Conservation (phyloP, 2,113 vertebrate species). For the Phrynocephalus versicolor region DNA sequence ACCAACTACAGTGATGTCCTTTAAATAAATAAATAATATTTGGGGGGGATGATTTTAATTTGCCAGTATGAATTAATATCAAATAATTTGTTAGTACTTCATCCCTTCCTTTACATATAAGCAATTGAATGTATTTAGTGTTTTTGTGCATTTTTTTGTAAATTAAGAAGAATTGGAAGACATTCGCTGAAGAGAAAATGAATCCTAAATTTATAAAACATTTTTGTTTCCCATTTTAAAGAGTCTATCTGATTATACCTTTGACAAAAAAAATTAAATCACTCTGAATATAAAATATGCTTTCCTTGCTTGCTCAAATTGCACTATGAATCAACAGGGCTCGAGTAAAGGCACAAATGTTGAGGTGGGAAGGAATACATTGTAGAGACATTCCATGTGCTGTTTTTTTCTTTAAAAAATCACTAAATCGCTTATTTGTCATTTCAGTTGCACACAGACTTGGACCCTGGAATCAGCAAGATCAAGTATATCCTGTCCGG, state of each 20-base stretch:
- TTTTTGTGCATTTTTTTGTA: conserved; percentile 19
- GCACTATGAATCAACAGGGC: conserved; percentile 26
- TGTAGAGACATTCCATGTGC: not conserved
- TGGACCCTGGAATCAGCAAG: conserved; percentile 89
- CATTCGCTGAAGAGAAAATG: conserved; percentile 35
- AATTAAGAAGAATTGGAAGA: conserved; percentile 32
- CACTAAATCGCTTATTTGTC: conserved; percentile 43
- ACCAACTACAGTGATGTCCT: too few species aligned
- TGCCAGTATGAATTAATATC: conserved; percentile 2
- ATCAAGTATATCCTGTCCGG: conserved; percentile 95
- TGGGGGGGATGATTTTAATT: too few species aligned
- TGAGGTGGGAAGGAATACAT: conserved; percentile 16
- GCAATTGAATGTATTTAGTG: conserved; percentile 22
- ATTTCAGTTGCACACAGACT: conserved; percentile 93
- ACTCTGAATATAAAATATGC: conserved; percentile 30
- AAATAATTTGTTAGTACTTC: too few species aligned
- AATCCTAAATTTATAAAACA: conserved; percentile 31
- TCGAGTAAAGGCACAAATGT: conserved; percentile 31
- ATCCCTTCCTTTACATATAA: not conserved
- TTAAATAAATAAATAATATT: too few species aligned
- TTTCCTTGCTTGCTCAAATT: conserved; percentile 19
- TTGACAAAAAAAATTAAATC: too few species aligned
- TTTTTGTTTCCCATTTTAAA: conserved; percentile 40
- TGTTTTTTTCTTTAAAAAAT: conserved; percentile 28
- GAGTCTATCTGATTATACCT: conserved; percentile 59